phyloP scores from a whole-genome alignment of 1,140 invertebrate genomes.

The Ruditapes philippinarum region DNA sequence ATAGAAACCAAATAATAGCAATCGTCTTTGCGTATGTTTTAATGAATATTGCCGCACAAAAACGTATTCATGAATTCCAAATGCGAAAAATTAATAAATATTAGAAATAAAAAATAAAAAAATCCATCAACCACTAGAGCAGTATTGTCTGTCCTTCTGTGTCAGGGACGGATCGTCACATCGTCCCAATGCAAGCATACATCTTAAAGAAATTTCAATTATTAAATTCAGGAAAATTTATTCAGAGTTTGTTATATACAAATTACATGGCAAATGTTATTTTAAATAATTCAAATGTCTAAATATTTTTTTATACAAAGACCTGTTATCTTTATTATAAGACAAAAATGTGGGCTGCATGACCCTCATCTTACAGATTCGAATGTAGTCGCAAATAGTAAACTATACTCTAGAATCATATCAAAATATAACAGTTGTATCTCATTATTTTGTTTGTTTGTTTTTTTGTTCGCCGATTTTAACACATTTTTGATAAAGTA shows the following conservation, averaged over 20 bases:
- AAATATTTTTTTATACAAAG: neutral
- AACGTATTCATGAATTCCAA: too few relatives aligned
- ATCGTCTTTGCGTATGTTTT: too few relatives aligned
- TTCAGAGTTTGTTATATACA: neutral
- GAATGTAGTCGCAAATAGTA: neutral
- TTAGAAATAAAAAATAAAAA: too few relatives aligned
- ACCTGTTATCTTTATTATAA: neutral
- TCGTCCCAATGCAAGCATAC: conserved; percentile 1
- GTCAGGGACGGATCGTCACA: neutral
- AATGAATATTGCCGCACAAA: too few relatives aligned
- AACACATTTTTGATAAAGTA: too few relatives aligned
- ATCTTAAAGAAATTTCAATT: neutral
- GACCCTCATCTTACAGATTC: neutral
- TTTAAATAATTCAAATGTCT: neutral
- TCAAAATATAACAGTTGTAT: too few relatives aligned
- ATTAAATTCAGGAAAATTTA: neutral
- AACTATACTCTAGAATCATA: too few relatives aligned
- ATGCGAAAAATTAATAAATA: too few relatives aligned
- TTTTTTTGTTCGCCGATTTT: too few relatives aligned
- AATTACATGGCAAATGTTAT: neutral
- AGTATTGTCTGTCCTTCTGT: neutral
- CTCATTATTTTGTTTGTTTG: too few relatives aligned
- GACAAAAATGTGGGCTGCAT: neutral
- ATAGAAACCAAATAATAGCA: too few relatives aligned
- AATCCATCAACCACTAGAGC: too few relatives aligned